Conservation (phyloP, 2,888 invertebrate genomes). For the Eutolmus rufibarbis region DNA sequence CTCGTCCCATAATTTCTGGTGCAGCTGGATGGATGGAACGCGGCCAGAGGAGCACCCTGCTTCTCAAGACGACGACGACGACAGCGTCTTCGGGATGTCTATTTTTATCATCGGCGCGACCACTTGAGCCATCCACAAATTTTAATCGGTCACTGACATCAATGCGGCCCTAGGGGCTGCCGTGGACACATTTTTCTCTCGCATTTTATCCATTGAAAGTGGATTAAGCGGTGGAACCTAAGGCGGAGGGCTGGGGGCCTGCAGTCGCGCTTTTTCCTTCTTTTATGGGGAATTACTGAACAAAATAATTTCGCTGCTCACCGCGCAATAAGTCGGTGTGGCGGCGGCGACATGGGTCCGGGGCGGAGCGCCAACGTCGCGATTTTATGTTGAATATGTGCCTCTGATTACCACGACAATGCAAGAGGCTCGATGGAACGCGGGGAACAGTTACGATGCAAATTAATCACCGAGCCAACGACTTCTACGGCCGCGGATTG, state of each 20-base stretch:
- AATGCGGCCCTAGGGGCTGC: background rate
- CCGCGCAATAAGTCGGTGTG: background rate
- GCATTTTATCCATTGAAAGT: constrained; percentile 24
- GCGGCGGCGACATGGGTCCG: background rate
- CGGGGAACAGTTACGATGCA: background rate
- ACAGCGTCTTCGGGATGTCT: background rate
- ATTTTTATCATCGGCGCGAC: constrained; percentile 10
- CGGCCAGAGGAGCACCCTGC: background rate
- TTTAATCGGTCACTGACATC: constrained; percentile 30
- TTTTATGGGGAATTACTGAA: background rate
- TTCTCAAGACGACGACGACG: background rate
- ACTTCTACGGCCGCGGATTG: background rate
- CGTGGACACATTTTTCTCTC: background rate
- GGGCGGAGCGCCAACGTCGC: background rate
- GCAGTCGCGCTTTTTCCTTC: background rate
- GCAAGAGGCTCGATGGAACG: background rate
- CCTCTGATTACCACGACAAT: background rate
- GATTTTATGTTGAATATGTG: background rate
- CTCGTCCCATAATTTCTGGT: background rate
- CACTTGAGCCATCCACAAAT: constrained; percentile 27
- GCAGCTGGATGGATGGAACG: background rate
- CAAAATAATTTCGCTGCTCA: background rate
- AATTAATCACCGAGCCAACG: constrained; percentile 3
- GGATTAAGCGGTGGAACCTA: background rate
- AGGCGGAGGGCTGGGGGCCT: background rate